These are phyloP conservation scores for Lagopus muta DNA, from an alignment of 2,113 vertebrate genomes.

Conservation along the genomic window DNA sequence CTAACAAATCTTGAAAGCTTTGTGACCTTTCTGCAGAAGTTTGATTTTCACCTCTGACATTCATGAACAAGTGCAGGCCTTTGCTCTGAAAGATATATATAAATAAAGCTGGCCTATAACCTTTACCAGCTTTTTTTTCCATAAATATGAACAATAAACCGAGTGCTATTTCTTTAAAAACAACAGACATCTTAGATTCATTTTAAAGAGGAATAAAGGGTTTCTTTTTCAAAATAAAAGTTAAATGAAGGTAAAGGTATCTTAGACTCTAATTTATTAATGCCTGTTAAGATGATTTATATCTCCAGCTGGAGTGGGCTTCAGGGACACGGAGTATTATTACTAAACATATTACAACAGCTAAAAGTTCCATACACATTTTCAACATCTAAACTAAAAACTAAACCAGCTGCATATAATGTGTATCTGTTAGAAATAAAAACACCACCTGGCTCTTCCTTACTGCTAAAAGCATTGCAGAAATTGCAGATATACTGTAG, in stretches of 20 bases:
- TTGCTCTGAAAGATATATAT: neutral
- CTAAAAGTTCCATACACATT: neutral
- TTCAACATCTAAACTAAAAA: neutral
- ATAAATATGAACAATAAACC: neutral
- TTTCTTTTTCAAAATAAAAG: neutral
- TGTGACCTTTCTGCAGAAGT: neutral
- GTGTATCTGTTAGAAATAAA: conserved; percentile 11
- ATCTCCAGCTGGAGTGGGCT: neutral
- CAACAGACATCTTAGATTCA: neutral
- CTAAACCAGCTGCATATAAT: neutral
- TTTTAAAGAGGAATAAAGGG: neutral
- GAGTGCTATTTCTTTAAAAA: neutral
- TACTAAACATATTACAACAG: neutral
- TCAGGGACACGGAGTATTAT: neutral
- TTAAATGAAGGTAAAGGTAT: neutral
- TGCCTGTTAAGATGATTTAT: neutral
- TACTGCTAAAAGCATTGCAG: neutral
- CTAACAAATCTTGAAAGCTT: neutral
- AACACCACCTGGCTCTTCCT: neutral
- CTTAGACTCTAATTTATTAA: neutral
- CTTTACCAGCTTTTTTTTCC: neutral
- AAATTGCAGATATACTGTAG: neutral
- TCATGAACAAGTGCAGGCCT: neutral
- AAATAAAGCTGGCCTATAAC: neutral
- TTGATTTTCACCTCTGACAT: neutral